These are phyloP conservation scores for Crotalus viridis DNA, from an alignment of 2,113 vertebrate genomes.

Conservation along the genomic window DNA sequence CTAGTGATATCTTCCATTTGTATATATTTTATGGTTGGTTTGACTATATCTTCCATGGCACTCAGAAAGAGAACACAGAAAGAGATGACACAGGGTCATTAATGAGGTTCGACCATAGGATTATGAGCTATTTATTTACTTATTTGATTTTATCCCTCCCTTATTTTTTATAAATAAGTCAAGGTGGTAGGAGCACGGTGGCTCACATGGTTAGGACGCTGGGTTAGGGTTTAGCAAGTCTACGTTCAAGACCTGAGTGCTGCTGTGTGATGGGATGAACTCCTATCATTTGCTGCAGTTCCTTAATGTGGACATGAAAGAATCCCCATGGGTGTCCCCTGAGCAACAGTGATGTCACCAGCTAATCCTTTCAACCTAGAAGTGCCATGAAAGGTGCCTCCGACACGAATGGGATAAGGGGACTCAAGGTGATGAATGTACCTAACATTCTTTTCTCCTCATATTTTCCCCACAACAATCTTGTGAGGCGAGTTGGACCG, in stretches of 20 bases:
- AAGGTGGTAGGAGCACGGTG: neutral
- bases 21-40: neutral
- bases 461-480: neutral
- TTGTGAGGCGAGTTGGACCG: neutral
- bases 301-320: neutral
- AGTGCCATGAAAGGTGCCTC: neutral
- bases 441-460: neutral
- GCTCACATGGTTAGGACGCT: neutral
- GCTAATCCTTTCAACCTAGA: neutral
- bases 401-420: neutral
- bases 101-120: neutral
- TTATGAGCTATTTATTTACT: neutral
- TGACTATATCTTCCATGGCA: neutral
- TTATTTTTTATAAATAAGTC: neutral
- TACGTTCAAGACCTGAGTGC: neutral
- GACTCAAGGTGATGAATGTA: neutral
- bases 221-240: neutral
- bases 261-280: neutral
- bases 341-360: neutral
- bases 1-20: neutral
- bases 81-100: too few relatives aligned
- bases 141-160: neutral
- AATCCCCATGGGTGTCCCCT: neutral
- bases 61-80: neutral
- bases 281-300: neutral